Evolutionary conservation across 2,797 vertebrate species (phyloP), one percentile per base, ranked within the genome.

Genomic region (Chaetodon trifasciatus): DNA sequence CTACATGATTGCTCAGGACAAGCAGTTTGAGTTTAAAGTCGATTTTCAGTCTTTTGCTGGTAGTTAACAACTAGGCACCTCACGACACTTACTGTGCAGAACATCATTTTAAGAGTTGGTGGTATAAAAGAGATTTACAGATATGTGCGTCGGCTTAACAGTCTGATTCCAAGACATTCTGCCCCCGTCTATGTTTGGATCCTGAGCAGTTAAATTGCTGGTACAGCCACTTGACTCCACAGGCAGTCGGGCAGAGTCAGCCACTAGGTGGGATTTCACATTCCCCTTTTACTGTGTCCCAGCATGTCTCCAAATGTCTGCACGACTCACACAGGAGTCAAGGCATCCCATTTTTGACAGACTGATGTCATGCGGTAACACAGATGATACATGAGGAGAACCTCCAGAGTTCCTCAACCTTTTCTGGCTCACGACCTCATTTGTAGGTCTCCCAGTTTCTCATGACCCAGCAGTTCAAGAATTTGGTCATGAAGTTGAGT

Each of bases 181-280:
- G 83, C 71, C 42, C 77, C 55, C 46, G 75, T 85, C 92, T 93
- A 93, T 83, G 91, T 94, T 94, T 94, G 92, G 91, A 87, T 74
- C 74, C 32, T 52, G 57, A 79, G 88, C 71, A 74, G 82, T 90
- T 83, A 87, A 85, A 83, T 63, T 70, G 62, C 84, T 89, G 85
- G 88, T 87, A 84, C 74, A 81, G 90, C 52, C 70, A 86, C 37
- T 70, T 83, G 89, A 87, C 90, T 87, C 92, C 86, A 63, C 56
- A 56, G 65, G 82, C 82, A 81, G 70, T 86, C 73, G 69, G 78
- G 81, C 69, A 81, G 83, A 82, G 85, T 87, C 81, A 88, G 84
- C 83, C 82, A 53, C 76, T 76, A 89, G 92, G 90, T 92, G 91
- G 83, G 73, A 92, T 94, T 94, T 94, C 92, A 94, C 87, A 93